Conservation (phyloP, 2,797 vertebrate genomes). For the Ctenochaetus hawaiiensis region DNA sequence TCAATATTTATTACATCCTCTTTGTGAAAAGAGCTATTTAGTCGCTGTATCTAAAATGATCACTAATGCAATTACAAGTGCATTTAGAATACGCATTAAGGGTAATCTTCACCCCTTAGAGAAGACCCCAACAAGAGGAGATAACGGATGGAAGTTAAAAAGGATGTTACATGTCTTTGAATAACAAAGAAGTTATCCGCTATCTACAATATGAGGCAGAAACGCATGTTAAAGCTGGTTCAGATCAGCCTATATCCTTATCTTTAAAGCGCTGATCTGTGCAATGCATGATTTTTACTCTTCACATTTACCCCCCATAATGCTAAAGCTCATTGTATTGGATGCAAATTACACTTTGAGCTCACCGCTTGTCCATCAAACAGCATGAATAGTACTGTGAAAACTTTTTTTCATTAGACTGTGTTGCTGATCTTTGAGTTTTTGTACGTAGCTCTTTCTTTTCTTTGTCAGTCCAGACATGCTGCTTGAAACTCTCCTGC, state of each 20-base stretch:
- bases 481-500: slow-evolving; percentile 4
- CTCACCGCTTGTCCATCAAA: slow-evolving; percentile 23
- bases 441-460: slow-evolving; percentile 5
- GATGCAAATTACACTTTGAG: not conserved
- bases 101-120: slow-evolving; percentile 76
- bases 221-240: slow-evolving; percentile 17
- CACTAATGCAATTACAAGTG: slow-evolving; percentile 85
- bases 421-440: slow-evolving; percentile 23
- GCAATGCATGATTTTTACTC: slow-evolving; percentile 9
- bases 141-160: slow-evolving; percentile 69
- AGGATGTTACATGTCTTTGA: slow-evolving; percentile 53
- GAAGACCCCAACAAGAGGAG: slow-evolving; percentile 61
- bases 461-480: slow-evolving; percentile 14
- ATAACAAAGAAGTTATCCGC: slow-evolving; percentile 53
- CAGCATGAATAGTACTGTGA: not conserved
- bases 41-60: slow-evolving; percentile 84
- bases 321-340: not conserved
- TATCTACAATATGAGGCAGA: slow-evolving; percentile 32
- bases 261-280: slow-evolving; percentile 24
- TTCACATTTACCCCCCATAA: not conserved
- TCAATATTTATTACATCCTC: slow-evolving; percentile 90
- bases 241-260: slow-evolving; percentile 28
- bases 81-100: slow-evolving; percentile 82
- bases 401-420: slow-evolving; percentile 21
- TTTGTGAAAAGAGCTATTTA: slow-evolving; percentile 84